These are phyloP conservation scores for Oreochromis grahami DNA, from an alignment of 2,797 vertebrate species.

Conservation along the genomic window DNA sequence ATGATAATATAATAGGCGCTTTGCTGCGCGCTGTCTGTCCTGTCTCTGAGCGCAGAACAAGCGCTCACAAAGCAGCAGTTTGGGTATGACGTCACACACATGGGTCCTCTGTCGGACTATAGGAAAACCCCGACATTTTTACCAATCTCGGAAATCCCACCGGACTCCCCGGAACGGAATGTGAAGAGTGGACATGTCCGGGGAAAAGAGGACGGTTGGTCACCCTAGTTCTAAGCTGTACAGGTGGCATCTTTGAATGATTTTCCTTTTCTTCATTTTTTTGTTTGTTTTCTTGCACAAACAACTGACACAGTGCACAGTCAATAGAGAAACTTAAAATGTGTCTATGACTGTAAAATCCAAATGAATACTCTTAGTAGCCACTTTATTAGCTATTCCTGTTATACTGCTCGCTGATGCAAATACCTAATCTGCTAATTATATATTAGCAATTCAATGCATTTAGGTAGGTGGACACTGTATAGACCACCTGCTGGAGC, in stretches of 20 bases:
- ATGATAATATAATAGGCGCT: too few species aligned
- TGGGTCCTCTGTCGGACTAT: too few species aligned
- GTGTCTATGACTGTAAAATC: neutral
- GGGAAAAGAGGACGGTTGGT: too few species aligned
- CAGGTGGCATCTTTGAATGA: accelerated
- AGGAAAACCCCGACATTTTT: too few species aligned
- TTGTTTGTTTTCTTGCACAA: neutral
- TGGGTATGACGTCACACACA: too few species aligned
- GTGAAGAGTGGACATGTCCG: too few species aligned
- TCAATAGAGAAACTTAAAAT: neutral
- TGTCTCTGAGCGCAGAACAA: too few species aligned
- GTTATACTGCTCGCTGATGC: neutral
- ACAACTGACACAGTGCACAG: neutral
- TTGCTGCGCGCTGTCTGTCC: too few species aligned
- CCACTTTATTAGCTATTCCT: neutral
- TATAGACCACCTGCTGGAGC: neutral
- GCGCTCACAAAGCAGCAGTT: too few species aligned
- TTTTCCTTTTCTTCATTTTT: neutral
- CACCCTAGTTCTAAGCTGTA: neutral
- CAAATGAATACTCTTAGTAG: neutral
- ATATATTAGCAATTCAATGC: neutral
- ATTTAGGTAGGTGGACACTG: neutral
- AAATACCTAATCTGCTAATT: neutral
- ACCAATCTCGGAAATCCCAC: too few species aligned
- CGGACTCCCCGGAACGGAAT: too few species aligned